phyloP scores from a whole-genome alignment of 1,140 invertebrate genomes.

The Laupala kohalensis region DNA sequence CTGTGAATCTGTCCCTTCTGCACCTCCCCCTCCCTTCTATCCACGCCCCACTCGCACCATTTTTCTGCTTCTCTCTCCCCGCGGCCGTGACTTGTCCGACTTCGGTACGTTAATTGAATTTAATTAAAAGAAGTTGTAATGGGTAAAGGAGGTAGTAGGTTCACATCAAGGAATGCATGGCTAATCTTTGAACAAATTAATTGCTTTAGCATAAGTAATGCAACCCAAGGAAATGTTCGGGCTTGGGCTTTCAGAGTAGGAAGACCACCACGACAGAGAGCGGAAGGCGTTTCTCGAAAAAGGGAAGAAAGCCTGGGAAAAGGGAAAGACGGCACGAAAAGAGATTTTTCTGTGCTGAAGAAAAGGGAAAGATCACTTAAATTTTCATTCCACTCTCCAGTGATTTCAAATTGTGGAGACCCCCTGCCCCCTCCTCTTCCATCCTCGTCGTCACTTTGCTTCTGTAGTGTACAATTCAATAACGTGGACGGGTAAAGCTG shows the following conservation, averaged over 20 bases:
- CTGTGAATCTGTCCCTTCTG: too few relatives aligned
- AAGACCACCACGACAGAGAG: not conserved
- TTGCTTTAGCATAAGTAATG: conserved; percentile 15
- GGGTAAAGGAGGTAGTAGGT: not conserved
- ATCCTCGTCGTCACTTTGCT: not conserved
- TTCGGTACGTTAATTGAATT: conserved; percentile 14
- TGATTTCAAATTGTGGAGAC: not conserved
- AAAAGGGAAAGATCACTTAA: conserved; percentile 7
- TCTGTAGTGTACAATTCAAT: not conserved
- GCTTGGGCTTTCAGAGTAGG: not conserved
- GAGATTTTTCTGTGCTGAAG: not conserved
- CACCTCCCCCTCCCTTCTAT: not conserved
- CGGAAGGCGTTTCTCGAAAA: too few relatives aligned
- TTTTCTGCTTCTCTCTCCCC: not conserved
- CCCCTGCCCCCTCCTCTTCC: not conserved
- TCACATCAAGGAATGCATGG: conserved; percentile 6
- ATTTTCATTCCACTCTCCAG: conserved; percentile 9
- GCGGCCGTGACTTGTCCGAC: conserved; percentile 5
- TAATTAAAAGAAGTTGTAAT: conserved; percentile 16
- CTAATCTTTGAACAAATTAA: conserved; percentile 15
- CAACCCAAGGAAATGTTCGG: conserved; percentile 8
- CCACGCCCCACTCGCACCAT: not conserved
- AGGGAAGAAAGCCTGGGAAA: too few relatives aligned
- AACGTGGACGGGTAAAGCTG: not conserved
- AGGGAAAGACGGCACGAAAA: too few relatives aligned